Percentiles rank a stretch among this genome's conserved stretches.
Evolutionary conservation across 2,113 vertebrate species (phyloP).

Genomic region (Formicarius rufipectus): DNA sequence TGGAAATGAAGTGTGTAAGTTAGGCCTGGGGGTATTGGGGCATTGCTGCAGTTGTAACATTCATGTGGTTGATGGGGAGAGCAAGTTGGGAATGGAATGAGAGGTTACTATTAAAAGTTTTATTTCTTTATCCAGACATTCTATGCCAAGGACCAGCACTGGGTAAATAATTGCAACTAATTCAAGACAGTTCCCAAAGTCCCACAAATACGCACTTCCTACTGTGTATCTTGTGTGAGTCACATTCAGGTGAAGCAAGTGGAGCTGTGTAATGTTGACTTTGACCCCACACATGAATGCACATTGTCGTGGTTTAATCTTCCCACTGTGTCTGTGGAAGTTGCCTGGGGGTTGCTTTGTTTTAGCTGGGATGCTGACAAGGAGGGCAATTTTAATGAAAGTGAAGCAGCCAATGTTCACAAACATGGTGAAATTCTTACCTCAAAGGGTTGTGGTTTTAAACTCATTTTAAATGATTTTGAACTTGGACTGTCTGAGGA

Average conservation of each 20-base stretch:
- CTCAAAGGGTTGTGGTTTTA: neutral
- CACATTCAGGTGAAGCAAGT: neutral
- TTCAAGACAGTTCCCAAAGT: neutral
- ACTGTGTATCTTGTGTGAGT: neutral
- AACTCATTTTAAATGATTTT: neutral
- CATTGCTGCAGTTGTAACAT: neutral
- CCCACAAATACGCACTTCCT: neutral
- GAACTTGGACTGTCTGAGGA: neutral
- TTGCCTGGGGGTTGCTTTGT: slow-evolving; percentile 6
- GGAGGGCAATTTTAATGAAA: slow-evolving; percentile 47
- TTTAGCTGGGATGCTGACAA: slow-evolving; percentile 33
- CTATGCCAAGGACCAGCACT: neutral
- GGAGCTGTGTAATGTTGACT: neutral
- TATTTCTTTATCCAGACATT: neutral
- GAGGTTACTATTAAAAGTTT: neutral
- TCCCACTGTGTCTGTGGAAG: neutral
- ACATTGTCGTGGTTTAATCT: neutral
- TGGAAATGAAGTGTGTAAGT: neutral
- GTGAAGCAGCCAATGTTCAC: slow-evolving; percentile 18
- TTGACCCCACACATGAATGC: neutral
- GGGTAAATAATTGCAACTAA: neutral
- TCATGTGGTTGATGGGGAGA: neutral
- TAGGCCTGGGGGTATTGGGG: neutral
- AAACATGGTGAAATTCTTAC: slow-evolving; percentile 22
- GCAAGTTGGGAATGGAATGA: neutral